These are phyloP conservation scores for Gobio gobio DNA, from an alignment of 2,113 vertebrate genomes.

Conservation along the genomic window DNA sequence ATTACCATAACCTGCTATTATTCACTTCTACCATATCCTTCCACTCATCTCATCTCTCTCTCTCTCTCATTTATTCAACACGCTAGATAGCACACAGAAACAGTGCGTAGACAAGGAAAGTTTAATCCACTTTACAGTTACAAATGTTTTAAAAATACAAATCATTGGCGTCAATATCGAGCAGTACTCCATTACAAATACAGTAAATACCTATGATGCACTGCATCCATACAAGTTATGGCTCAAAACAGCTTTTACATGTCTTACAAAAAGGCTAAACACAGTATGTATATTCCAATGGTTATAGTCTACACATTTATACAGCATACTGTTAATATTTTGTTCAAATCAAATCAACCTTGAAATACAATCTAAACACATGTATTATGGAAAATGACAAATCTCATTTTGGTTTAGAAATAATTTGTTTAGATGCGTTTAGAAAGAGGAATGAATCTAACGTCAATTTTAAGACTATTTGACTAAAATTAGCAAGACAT, in stretches of 20 bases:
- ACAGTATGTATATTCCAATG: conserved; percentile 58
- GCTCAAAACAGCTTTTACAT: conserved; percentile 65
- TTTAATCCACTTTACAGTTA: conserved; percentile 77
- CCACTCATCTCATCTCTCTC: background rate
- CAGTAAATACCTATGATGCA: conserved; percentile 68
- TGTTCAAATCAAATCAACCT: conserved; percentile 46
- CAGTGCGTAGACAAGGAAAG: conserved; percentile 74
- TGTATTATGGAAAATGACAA: conserved; percentile 29
- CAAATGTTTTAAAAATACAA: conserved; percentile 73
- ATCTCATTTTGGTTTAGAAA: conserved; percentile 10
- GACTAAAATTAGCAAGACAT: conserved; percentile 22
- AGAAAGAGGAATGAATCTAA: background rate
- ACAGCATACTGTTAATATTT: conserved; percentile 43
- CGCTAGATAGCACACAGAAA: conserved; percentile 47
- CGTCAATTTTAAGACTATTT: background rate
- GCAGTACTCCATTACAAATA: conserved; percentile 64
- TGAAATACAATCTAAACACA: conserved; percentile 37
- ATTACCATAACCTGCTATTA: conserved; percentile 24
- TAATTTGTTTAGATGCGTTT: background rate
- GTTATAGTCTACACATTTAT: conserved; percentile 45
- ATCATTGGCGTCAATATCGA: conserved; percentile 70
- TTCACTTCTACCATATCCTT: conserved; percentile 26
- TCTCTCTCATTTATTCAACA: background rate
- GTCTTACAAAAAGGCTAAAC: conserved; percentile 62
- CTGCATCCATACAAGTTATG: conserved; percentile 68